Evolutionary conservation across 37 sponge, comb jelly and placozoan genomes (phyloP).

Genomic region (Crambe crambe): DNA sequence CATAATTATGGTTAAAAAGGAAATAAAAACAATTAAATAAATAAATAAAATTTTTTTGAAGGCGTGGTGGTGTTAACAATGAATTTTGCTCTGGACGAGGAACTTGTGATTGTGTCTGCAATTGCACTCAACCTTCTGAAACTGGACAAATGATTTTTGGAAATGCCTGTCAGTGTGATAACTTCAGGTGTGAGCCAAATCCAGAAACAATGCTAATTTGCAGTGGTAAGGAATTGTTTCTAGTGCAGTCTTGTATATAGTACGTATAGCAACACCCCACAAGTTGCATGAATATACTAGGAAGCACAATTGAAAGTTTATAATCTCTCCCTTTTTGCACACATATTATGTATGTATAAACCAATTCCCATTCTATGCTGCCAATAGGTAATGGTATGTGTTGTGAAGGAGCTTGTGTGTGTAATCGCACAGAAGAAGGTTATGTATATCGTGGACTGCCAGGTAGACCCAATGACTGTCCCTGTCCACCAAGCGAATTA

Average conservation of each 20-base stretch:
- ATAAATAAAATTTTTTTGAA: not conserved
- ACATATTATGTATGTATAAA: no score
- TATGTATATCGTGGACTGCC: not conserved
- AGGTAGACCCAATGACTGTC: slow-evolving; percentile 31
- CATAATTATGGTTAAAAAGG: no score
- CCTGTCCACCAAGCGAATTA: slow-evolving; percentile 33
- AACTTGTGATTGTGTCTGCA: slow-evolving; percentile 15
- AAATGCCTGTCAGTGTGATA: slow-evolving; percentile 65
- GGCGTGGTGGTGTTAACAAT: slow-evolving; percentile 18
- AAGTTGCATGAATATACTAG: no score
- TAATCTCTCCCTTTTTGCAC: no score
- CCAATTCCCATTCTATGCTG: not conserved
- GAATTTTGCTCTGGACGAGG: slow-evolving; percentile 13
- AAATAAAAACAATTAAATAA: no score
- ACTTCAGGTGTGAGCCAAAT: slow-evolving; percentile 33
- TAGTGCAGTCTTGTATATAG: not conserved
- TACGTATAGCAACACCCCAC: not conserved
- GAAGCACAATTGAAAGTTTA: no score
- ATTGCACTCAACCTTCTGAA: not conserved
- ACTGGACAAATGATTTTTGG: slow-evolving; percentile 2
- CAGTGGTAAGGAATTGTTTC: slow-evolving; percentile 39
- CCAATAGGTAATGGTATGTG: slow-evolving; percentile 35
- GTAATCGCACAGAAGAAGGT: slow-evolving; percentile 1
- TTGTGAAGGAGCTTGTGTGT: slow-evolving; percentile 26
- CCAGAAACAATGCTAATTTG: slow-evolving; percentile 7